A percentile compares a stretch with the other conserved stretches of the same genome.
phyloP scores from a whole-genome alignment of 2,888 invertebrate species.

The Ectemnius continuus region DNA sequence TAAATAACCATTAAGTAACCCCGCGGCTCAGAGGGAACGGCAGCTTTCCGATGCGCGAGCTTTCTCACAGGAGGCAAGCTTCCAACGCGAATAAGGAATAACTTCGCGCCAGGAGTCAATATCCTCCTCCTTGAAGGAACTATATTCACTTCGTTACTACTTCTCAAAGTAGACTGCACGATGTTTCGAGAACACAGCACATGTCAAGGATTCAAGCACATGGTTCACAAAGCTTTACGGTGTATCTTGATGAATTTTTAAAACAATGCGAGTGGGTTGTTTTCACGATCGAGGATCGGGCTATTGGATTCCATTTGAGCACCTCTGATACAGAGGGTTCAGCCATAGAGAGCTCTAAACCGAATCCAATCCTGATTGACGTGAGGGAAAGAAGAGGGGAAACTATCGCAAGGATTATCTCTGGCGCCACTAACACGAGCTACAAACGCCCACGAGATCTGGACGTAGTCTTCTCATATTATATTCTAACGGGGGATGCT shows the following conservation, averaged over 20 bases:
- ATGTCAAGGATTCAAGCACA: background rate
- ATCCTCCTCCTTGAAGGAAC: background rate
- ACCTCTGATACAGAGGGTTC: conserved; percentile 69
- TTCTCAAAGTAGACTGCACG: background rate
- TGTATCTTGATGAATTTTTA: conserved; percentile 36
- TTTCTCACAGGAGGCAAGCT: conserved; percentile 6
- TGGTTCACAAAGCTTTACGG: conserved; percentile 6
- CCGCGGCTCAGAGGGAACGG: background rate
- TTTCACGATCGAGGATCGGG: conserved; percentile 21
- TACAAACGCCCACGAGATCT: conserved; percentile 63
- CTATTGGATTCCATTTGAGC: conserved; percentile 67
- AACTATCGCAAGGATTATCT: conserved; percentile 76
- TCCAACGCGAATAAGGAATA: background rate
- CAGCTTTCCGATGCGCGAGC: no score
- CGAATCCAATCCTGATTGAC: conserved; percentile 78
- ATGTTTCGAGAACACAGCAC: background rate
- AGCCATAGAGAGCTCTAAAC: conserved; percentile 73
- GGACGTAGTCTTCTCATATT: conserved; percentile 57
- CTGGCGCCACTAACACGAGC: conserved; percentile 75
- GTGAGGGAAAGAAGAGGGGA: conserved; percentile 70
- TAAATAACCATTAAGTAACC: conserved; percentile 63
- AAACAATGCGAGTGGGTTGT: conserved; percentile 28
- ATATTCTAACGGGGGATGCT: conserved; percentile 60
- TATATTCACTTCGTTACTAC: background rate
- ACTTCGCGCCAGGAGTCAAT: background rate